Evolutionary conservation across 2,113 vertebrate genomes (phyloP).

Genomic region (Sarotherodon lohbergeri): DNA sequence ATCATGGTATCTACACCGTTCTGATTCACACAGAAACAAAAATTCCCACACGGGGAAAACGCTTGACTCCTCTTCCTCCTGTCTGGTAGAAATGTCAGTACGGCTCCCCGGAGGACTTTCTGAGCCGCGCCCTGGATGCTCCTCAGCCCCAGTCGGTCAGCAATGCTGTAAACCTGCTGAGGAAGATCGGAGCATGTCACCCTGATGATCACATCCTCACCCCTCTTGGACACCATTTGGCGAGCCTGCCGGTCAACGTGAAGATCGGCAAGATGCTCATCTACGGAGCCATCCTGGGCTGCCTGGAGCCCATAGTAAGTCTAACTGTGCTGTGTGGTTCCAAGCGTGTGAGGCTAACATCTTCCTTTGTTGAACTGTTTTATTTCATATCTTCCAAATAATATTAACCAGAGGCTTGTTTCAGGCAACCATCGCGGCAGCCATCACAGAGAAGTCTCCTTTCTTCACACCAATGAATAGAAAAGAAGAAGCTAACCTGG

Average conservation of each 20-base stretch:
- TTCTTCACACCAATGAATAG: conserved; percentile 92
- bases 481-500: conserved; percentile 93
- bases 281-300: conserved; percentile 94
- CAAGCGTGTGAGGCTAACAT: not conserved
- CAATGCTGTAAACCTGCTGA: conserved; percentile 87
- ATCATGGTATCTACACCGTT: conserved; percentile 82
- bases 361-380: not conserved
- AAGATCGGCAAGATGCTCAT: conserved; percentile 99
- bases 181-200: conserved; percentile 91
- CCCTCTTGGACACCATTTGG: conserved; percentile 91
- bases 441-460: conserved; percentile 96
- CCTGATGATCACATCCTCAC: conserved; percentile 78
- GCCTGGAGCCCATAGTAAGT: conserved; percentile 91
- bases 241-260: conserved; percentile 90
- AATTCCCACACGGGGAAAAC: not conserved
- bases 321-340: not conserved
- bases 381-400: not conserved
- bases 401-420: not conserved
- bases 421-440: conserved; percentile 93
- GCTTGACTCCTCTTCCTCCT: not conserved
- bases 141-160: conserved; percentile 92
- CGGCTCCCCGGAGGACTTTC: conserved; percentile 91
- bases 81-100: conserved; percentile 91
- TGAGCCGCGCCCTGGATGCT: conserved; percentile 85
- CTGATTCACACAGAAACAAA: not conserved